Conservation (phyloP, 92 coral and sea anemone genomes). For the Chrysogorgia sp. region DNA sequence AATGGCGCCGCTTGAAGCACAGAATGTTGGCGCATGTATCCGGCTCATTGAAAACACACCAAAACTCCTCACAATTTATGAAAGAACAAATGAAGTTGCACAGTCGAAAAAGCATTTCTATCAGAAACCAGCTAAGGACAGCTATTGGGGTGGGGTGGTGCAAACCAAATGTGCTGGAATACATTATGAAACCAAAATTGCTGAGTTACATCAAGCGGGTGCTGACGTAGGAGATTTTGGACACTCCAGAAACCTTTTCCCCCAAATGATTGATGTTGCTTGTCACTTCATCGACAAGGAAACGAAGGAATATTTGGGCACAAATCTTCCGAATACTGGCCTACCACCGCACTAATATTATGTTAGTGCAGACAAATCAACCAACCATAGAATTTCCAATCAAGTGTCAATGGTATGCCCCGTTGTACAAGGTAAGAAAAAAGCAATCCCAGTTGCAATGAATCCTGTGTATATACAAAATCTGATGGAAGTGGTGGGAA, state of each 20-base stretch:
- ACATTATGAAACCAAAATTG: constrained; percentile 1
- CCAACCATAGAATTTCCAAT: constrained; percentile 4
- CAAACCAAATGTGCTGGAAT: constrained; percentile 2
- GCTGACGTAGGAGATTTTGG: constrained; percentile 7
- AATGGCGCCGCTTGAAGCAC: constrained; percentile 15
- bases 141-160: constrained; percentile 2
- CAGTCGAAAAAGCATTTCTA: not conserved
- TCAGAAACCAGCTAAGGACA: not conserved
- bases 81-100: not conserved
- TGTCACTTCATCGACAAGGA: constrained; percentile 5
- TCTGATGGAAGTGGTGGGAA: constrained; percentile 10
- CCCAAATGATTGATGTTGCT: constrained; percentile 12
- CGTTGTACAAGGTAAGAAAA: constrained; percentile 3
- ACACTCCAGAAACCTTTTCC: constrained; percentile 14
- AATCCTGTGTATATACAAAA: constrained; percentile 1
- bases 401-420: constrained; percentile 5
- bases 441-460: constrained; percentile 10
- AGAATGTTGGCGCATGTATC: constrained; percentile 2
- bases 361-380: constrained; percentile 12
- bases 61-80: constrained; percentile 1
- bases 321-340: constrained; percentile 10
- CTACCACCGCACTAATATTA: not conserved
- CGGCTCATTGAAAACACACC: constrained; percentile 2
- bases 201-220: not conserved
- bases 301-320: constrained; percentile 12